phyloP scores from a whole-genome alignment of 2,888 invertebrate species.

The Morinoia aosen region DNA sequence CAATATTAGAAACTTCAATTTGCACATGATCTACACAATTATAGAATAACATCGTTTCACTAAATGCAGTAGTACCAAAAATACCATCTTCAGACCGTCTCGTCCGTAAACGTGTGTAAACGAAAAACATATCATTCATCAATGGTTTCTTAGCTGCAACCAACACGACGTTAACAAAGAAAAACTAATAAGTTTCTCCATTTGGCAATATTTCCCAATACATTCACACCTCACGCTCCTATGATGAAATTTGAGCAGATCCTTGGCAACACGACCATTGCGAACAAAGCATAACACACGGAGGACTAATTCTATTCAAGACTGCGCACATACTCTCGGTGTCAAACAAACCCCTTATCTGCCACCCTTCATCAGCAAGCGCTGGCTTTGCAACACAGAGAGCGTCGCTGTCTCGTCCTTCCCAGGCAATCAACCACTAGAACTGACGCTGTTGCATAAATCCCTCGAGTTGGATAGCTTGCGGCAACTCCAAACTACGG shows the following conservation, averaged over 20 bases:
- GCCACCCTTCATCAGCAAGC: neutral
- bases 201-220: too few species aligned
- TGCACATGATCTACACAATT: too few species aligned
- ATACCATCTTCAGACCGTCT: too few species aligned
- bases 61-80: too few species aligned
- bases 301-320: neutral
- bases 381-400: neutral
- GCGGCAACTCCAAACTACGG: neutral
- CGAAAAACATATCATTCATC: too few species aligned
- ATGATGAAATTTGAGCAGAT: neutral
- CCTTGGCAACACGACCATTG: neutral
- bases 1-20: too few species aligned
- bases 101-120: too few species aligned
- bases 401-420: neutral
- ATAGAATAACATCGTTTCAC: too few species aligned
- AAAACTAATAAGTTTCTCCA: too few species aligned
- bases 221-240: too few species aligned
- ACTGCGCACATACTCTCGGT: neutral
- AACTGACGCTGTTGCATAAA: neutral
- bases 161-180: too few species aligned
- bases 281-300: neutral
- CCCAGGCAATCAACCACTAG: neutral
- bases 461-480: neutral
- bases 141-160: too few species aligned
- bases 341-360: neutral